Evolutionary conservation across 2,113 vertebrate species (phyloP).

Genomic region (Tetrax tetrax): DNA sequence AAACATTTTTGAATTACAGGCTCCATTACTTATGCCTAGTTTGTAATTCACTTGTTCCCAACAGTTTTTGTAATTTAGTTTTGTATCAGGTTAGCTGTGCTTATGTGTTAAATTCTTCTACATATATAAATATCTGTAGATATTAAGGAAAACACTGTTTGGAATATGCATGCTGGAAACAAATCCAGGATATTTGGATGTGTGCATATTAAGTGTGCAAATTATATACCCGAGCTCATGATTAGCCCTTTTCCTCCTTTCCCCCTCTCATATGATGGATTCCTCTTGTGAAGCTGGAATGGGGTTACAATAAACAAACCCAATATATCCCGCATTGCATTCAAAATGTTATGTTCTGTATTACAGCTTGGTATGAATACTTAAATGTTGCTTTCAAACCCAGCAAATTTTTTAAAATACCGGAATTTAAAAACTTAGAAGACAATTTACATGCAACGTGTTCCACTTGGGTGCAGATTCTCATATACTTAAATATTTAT

Average conservation of each 20-base stretch:
- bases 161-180: not conserved
- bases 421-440: not conserved
- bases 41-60: not conserved
- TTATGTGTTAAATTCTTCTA: not conserved
- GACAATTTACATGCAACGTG: conserved; percentile 29
- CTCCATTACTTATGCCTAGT: not conserved
- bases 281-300: not conserved
- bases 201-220: conserved; percentile 4
- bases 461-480: conserved; percentile 33
- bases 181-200: not conserved
- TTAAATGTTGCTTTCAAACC: conserved; percentile 1
- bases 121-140: not conserved
- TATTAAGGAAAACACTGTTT: not conserved
- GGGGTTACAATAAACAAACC: not conserved
- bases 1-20: not conserved
- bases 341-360: not conserved
- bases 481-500: conserved; percentile 15
- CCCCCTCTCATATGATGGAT: not conserved
- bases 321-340: not conserved
- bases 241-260: conserved; percentile 41
- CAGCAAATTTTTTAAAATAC: not conserved
- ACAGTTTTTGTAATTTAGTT: not conserved
- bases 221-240: not conserved
- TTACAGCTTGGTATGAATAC: not conserved
- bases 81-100: not conserved